Conservation (phyloP, 2,113 vertebrate species). For the Excalfactoria chinensis region DNA sequence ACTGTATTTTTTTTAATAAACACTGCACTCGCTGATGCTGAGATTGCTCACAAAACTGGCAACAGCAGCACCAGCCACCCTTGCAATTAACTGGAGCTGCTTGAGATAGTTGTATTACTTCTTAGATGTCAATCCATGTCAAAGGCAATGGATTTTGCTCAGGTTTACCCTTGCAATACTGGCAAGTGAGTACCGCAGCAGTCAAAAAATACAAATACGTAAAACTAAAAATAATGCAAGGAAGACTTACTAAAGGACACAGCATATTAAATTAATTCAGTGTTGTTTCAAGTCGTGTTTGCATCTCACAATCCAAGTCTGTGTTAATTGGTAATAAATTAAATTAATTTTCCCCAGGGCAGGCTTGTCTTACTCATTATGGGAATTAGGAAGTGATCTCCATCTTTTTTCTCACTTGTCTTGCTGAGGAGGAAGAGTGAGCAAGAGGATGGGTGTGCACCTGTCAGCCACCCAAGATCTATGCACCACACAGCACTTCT, state of each 20-base stretch:
- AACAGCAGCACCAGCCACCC: not conserved
- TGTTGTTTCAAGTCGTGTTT: not conserved
- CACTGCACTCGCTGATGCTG: not conserved
- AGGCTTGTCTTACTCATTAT: not conserved
- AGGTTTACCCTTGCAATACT: not conserved
- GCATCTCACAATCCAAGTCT: not conserved
- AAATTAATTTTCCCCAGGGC: not conserved
- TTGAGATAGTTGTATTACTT: not conserved
- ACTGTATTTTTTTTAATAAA: not conserved
- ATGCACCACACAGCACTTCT: not conserved
- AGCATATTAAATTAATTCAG: not conserved
- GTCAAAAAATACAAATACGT: not conserved
- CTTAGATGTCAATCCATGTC: not conserved
- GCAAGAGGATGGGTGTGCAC: not conserved
- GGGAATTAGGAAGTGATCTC: not conserved
- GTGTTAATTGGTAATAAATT: not conserved
- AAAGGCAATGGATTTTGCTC: not conserved
- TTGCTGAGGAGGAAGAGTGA: not conserved
- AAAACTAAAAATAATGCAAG: not conserved
- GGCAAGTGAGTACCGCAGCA: not conserved
- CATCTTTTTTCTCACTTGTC: not conserved
- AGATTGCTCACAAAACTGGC: not conserved
- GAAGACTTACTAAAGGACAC: not conserved
- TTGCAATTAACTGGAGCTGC: not conserved
- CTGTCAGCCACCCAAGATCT: not conserved